Percentiles rank a stretch among this genome's conserved stretches.
Evolutionary conservation across 2,888 invertebrate genomes (phyloP).

Genomic region (Drosophila austrosaltans): DNA sequence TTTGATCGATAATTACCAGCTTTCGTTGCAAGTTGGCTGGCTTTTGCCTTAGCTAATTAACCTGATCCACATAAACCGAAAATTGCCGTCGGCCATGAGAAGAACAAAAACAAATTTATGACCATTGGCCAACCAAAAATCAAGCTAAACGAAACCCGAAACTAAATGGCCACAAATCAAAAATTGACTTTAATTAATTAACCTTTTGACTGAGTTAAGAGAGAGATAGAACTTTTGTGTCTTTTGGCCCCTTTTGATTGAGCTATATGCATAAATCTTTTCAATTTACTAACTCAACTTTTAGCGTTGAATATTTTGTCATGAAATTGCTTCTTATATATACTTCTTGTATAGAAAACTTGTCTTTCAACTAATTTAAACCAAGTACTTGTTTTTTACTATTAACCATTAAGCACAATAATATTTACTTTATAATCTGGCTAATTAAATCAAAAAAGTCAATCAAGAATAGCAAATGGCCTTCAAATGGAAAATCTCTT

Average conservation of each 20-base stretch:
- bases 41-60: conserved; percentile 61
- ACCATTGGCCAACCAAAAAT: conserved; percentile 12
- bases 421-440: neutral
- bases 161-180: conserved; percentile 69
- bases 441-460: conserved; percentile 38
- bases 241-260: conserved; percentile 47
- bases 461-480: conserved; percentile 37
- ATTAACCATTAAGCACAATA: conserved; percentile 4
- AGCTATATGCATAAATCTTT: conserved; percentile 49
- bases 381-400: neutral
- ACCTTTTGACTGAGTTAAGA: conserved; percentile 18
- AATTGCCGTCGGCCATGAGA: conserved; percentile 31
- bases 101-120: conserved; percentile 9
- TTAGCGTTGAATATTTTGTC: conserved; percentile 27
- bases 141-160: conserved; percentile 47
- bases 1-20: conserved; percentile 56
- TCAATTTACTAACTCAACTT: neutral
- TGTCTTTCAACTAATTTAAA: neutral
- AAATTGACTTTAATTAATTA: conserved; percentile 68
- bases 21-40: conserved; percentile 29
- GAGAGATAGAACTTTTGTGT: conserved; percentile 13
- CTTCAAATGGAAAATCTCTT: conserved; percentile 35
- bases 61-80: conserved; percentile 64
- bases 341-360: neutral
- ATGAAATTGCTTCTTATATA: neutral